Conservation (phyloP, 2,888 invertebrate genomes). For the Emesis russula region DNA sequence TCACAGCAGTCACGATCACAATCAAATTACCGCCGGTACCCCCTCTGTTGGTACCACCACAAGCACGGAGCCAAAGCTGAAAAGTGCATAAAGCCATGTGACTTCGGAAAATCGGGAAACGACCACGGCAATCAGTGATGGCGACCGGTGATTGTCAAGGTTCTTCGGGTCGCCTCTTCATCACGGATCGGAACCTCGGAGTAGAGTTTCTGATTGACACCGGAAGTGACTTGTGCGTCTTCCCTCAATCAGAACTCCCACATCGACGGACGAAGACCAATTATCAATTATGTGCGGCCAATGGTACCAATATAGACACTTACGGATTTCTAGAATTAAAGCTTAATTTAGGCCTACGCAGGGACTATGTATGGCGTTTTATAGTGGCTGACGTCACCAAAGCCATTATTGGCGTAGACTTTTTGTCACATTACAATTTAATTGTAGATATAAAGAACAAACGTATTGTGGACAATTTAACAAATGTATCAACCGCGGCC, state of each 20-base stretch:
- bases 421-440: conserved; percentile 60
- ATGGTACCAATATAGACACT: conserved; percentile 66
- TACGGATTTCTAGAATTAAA: too few relatives aligned
- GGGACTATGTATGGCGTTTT: too few relatives aligned
- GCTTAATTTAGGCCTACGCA: too few relatives aligned
- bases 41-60: conserved; percentile 79
- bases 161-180: conserved; percentile 77
- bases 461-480: conserved; percentile 72
- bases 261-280: conserved; percentile 68
- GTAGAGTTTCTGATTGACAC: conserved; percentile 17
- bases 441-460: conserved; percentile 87
- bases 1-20: conserved; percentile 31
- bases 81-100: conserved; percentile 46
- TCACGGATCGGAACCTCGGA: conserved; percentile 66
- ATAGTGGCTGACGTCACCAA: too few relatives aligned
- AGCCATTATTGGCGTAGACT: too few relatives aligned
- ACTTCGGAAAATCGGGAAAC: conserved; percentile 61
- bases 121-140: conserved; percentile 83
- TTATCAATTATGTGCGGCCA: conserved; percentile 87
- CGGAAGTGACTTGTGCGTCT: background rate
- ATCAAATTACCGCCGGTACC: conserved; percentile 59
- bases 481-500: conserved; percentile 37
- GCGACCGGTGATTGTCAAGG: conserved; percentile 81
- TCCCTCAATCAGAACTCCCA: conserved; percentile 59
- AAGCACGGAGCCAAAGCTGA: conserved; percentile 34